A percentile compares a stretch with the other conserved stretches of the same genome.
Conservation (phyloP, 2,888 invertebrate genomes). For the Habroteleia sp. region DNA sequence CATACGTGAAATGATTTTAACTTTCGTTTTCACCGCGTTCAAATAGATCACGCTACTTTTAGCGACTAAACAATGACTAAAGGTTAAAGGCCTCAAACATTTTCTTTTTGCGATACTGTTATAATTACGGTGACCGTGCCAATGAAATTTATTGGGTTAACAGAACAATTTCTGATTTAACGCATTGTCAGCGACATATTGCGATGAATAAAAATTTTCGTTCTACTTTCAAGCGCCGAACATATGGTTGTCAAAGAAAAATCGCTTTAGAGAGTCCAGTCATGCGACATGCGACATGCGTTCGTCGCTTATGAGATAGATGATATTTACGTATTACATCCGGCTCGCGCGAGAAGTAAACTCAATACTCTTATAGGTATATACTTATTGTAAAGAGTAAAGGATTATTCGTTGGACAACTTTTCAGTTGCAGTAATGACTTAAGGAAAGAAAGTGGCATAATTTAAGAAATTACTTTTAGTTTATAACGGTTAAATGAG, state of each 20-base stretch:
- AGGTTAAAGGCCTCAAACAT: conserved; percentile 11
- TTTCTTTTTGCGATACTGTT: conserved; percentile 18
- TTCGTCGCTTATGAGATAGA: conserved; percentile 26
- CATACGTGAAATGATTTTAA: too few species aligned
- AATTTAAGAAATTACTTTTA: conserved; percentile 42
- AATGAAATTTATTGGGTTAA: conserved; percentile 55
- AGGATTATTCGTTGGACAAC: conserved; percentile 24
- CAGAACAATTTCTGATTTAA: conserved; percentile 60
- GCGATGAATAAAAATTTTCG: conserved; percentile 56
- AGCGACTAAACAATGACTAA: too few species aligned
- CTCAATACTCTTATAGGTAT: conserved; percentile 25
- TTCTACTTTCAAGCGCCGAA: conserved; percentile 54
- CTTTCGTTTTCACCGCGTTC: too few species aligned
- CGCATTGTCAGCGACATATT: conserved; percentile 53
- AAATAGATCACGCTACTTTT: too few species aligned
- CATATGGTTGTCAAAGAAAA: conserved; percentile 52
- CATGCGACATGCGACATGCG: conserved; percentile 44
- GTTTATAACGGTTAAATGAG: too few species aligned
- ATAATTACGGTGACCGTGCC: conserved; percentile 23
- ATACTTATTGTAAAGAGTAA: conserved; percentile 39
- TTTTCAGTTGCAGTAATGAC: conserved; percentile 28
- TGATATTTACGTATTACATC: conserved; percentile 37
- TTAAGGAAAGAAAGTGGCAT: conserved; percentile 44
- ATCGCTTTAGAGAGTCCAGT: conserved; percentile 42
- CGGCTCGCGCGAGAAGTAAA: conserved; percentile 29